These are phyloP conservation scores for Rattus rattus DNA, from an alignment of 2,113 vertebrate genomes.

Conservation along the genomic window DNA sequence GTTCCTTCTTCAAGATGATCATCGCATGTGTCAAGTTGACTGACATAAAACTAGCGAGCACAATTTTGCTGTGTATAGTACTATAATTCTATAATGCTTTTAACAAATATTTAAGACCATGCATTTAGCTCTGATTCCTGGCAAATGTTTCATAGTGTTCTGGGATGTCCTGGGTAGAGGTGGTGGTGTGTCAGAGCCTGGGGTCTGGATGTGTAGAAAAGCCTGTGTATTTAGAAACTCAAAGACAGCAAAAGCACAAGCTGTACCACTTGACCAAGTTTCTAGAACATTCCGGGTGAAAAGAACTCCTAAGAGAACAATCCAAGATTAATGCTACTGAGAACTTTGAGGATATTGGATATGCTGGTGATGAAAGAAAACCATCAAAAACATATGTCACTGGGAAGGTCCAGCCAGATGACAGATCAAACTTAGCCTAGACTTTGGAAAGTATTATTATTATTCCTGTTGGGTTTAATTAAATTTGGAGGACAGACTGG, in stretches of 20 bases:
- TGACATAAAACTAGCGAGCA: not conserved
- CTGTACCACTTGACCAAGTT: not conserved
- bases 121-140: too few species aligned
- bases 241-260: not conserved
- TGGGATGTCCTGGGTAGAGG: not conserved
- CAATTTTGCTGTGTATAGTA: not conserved
- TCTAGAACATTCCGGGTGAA: conserved; percentile 94
- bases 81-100: not conserved
- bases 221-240: not conserved
- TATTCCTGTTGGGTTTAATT: not conserved
- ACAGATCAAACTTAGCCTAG: not conserved
- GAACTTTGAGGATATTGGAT: conserved; percentile 96
- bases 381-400: not conserved
- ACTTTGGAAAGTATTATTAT: not conserved
- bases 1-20: not conserved
- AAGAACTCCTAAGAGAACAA: conserved; percentile 96
- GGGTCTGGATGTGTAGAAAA: not conserved
- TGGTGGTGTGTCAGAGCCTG: not conserved
- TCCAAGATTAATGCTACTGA: conserved; percentile 95
- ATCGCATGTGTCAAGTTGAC: not conserved
- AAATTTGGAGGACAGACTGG: conserved; percentile 92
- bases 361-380: conserved; percentile 85
- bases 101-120: not conserved
- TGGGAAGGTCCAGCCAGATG: not conserved
- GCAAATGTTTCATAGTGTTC: too few species aligned